Evolutionary conservation across 2,888 invertebrate species (phyloP).

Genomic region (Teinopalpus imperialis): DNA sequence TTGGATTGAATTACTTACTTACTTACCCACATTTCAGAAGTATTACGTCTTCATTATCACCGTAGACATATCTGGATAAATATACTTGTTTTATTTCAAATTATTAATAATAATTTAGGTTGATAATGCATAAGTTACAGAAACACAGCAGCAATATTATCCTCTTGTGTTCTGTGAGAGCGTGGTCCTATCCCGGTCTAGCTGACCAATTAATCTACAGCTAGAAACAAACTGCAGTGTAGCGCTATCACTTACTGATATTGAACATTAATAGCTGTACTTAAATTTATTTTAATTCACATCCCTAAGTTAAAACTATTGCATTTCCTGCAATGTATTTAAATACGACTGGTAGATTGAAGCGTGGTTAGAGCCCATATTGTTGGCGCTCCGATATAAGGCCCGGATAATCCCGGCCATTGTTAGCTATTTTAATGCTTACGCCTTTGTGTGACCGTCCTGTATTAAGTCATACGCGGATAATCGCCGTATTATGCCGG

Average conservation of each 20-base stretch:
- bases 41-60: constrained; percentile 12
- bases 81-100: too few species aligned
- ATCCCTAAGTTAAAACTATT: too few species aligned
- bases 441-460: constrained; percentile 69
- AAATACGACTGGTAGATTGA: constrained; percentile 24
- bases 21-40: constrained; percentile 24
- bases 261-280: too few species aligned
- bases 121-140: too few species aligned
- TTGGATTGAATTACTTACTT: constrained; percentile 30
- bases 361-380: constrained; percentile 53
- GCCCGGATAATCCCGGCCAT: constrained; percentile 71
- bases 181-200: too few species aligned
- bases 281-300: too few species aligned
- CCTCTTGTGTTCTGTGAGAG: too few species aligned
- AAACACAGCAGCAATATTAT: too few species aligned
- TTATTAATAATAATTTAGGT: too few species aligned
- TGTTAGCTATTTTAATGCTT: constrained; percentile 80
- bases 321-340: constrained; percentile 18
- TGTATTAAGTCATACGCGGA: constrained; percentile 80
- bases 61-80: constrained; percentile 1
- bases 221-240: too few species aligned
- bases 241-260: too few species aligned
- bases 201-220: too few species aligned
- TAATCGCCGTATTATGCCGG: constrained; percentile 77
- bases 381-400: constrained; percentile 60